Base-by-base conservation (phyloP, 2,888 invertebrate species). In the Cryptus viduatorius region DNA sequence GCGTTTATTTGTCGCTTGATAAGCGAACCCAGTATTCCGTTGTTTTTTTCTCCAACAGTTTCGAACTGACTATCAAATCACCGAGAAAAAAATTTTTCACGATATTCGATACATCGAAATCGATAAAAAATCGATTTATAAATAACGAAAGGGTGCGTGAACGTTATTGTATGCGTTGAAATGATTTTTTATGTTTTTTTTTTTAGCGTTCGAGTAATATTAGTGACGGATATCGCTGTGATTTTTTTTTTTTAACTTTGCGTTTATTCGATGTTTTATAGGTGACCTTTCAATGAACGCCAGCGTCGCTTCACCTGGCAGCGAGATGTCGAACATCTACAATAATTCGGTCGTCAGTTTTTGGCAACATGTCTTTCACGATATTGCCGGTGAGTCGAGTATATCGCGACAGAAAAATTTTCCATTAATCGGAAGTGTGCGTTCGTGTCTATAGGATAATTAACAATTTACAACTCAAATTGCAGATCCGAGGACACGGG, bases 401-500 rank as follows among this genome's bases (percentile, higher is more conserved):
- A 29, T 61, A 12, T 7, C 4, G 5, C 37, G 1, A 2, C 37
- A 37, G 0, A 37, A 1, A 37, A 7, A 7, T 37, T 37, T 37
- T 37, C 8, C 8, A 37, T 37, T 7, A 8, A 37, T 37, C 37
- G 8, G 5, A 5, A 37, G 7, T 37, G 37, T 37, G 37, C 37
- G 37, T 7, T 37, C 37, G 37, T 37, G 7, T 7, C 1, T 37
- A 37, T 37, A 37, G 4, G 44, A 48, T 16, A 19, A 72, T 37
- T 19, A 19, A 67, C 46, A 44, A 59, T 44, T 59, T 46, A 12
- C 10, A 8, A 10, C 7, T 31, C 1, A 12, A 8, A 14, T 69
- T 73, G 77, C 94, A 96, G 96, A 96, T 94, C 95, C 95, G 56
- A 94, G 96, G 88, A 96, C 96, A 73, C 95, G 95, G 86, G 95